phyloP scores from a whole-genome alignment of 2,888 invertebrate genomes.

The Eustalomyia histrio region DNA sequence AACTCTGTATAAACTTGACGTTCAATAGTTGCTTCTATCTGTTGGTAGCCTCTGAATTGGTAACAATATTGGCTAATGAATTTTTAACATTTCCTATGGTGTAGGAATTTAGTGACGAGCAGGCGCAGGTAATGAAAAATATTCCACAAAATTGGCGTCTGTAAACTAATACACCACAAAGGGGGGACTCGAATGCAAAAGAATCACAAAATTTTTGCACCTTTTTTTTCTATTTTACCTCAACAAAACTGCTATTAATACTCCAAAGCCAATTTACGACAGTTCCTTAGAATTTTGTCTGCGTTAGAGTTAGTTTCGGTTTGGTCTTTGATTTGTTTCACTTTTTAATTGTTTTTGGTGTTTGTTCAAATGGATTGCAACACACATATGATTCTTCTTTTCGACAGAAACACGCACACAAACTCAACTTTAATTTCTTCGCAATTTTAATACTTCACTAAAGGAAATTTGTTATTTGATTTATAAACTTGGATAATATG shows the following conservation, averaged over 20 bases:
- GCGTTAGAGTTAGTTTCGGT: constrained; percentile 26
- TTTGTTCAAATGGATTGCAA: constrained; percentile 60
- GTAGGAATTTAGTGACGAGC: constrained; percentile 60
- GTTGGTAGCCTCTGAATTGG: too few species aligned
- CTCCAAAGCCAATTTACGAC: neutral
- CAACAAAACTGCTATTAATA: constrained; percentile 10
- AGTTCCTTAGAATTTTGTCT: constrained; percentile 9
- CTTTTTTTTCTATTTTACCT: constrained; percentile 40
- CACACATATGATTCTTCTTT: constrained; percentile 46
- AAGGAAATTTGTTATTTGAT: constrained; percentile 13
- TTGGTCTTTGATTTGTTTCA: constrained; percentile 47
- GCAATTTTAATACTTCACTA: constrained; percentile 6
- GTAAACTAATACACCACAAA: constrained; percentile 50
- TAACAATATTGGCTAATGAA: neutral
- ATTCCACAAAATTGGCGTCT: constrained; percentile 65
- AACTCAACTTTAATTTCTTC: constrained; percentile 51
- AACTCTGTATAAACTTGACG: constrained; percentile 19
- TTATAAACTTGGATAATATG: neutral
- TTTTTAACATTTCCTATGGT: constrained; percentile 31
- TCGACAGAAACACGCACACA: constrained; percentile 59
- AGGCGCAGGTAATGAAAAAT: constrained; percentile 62
- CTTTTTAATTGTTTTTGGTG: constrained; percentile 39
- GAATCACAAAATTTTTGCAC: constrained; percentile 39
- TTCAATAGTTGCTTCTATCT: neutral
- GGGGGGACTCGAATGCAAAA: constrained; percentile 21